Percentiles rank a stretch among this genome's conserved stretches.
Conservation (phyloP, 2,888 invertebrate species). For the Zootermopsis nevadensis region DNA sequence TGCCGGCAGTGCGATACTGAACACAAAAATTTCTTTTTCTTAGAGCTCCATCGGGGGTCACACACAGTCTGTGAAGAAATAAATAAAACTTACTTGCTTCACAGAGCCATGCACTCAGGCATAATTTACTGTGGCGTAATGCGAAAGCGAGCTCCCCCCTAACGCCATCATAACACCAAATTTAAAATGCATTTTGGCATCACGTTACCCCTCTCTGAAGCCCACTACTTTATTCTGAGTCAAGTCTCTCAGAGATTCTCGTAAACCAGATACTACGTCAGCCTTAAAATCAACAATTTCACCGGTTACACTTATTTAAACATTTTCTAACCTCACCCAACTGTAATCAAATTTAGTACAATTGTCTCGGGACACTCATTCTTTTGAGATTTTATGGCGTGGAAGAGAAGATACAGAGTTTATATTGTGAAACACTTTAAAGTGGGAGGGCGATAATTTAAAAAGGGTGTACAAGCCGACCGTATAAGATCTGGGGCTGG, state of each 20-base stretch:
- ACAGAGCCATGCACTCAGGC: constrained; percentile 40
- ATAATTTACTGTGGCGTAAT: constrained; percentile 51
- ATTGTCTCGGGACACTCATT: constrained; percentile 58
- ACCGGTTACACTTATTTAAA: constrained; percentile 57
- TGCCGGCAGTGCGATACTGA: not conserved
- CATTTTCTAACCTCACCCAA: constrained; percentile 57
- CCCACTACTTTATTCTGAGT: not conserved
- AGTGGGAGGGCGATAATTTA: constrained; percentile 57
- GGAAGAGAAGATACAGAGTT: constrained; percentile 60
- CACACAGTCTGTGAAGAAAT: not conserved
- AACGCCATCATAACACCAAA: constrained; percentile 38
- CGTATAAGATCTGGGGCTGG: not conserved
- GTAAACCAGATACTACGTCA: constrained; percentile 48
- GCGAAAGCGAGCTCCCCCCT: constrained; percentile 38
- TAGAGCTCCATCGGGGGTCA: not conserved
- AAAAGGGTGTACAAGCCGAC: constrained; percentile 55
- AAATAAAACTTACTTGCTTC: constrained; percentile 51
- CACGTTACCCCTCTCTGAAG: not conserved
- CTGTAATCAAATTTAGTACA: constrained; percentile 60
- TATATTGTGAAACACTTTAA: constrained; percentile 59
- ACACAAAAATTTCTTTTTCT: not conserved
- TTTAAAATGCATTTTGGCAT: constrained; percentile 49
- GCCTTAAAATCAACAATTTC: constrained; percentile 49
- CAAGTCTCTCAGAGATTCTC: constrained; percentile 23
- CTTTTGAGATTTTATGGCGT: constrained; percentile 58